A percentile compares a stretch with the other conserved stretches of the same genome.
These are phyloP conservation scores for Phyllotreta striolata DNA, from an alignment of 2,888 invertebrate species.

Conservation along the genomic window DNA sequence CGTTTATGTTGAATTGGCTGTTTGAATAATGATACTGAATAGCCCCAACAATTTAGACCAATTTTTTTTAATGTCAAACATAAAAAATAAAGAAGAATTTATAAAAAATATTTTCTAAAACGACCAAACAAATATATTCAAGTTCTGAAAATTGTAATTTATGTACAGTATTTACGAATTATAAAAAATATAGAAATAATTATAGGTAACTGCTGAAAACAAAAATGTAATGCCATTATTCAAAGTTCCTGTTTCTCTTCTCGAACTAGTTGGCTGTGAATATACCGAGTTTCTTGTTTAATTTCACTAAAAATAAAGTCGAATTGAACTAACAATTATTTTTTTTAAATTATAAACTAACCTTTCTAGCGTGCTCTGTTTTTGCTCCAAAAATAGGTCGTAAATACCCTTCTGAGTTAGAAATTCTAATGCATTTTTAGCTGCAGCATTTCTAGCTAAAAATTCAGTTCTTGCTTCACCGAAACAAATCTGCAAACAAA, in stretches of 20 bases:
- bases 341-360: conserved; percentile 15
- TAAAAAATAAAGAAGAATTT: too few relatives aligned
- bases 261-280: conserved; percentile 23
- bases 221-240: not conserved
- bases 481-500: conserved; percentile 48
- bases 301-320: conserved; percentile 35
- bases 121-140: too few relatives aligned
- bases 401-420: conserved; percentile 43
- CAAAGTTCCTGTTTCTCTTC: conserved; percentile 31
- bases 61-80: too few relatives aligned
- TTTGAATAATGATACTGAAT: too few relatives aligned
- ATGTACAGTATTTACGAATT: too few relatives aligned
- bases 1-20: too few relatives aligned
- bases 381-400: conserved; percentile 27
- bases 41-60: too few relatives aligned
- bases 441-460: conserved; percentile 46
- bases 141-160: too few relatives aligned
- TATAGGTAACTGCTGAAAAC: too few relatives aligned
- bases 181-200: too few relatives aligned
- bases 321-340: not conserved
- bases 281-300: conserved; percentile 30
- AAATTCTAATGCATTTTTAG: conserved; percentile 46
- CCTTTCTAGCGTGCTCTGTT: conserved; percentile 31
- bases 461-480: conserved; percentile 46
- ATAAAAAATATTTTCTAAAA: too few relatives aligned